Evolutionary conservation across 2,797 vertebrate species (phyloP), one percentile per base, ranked within the genome.

Genomic region (Selene dorsalis): DNA sequence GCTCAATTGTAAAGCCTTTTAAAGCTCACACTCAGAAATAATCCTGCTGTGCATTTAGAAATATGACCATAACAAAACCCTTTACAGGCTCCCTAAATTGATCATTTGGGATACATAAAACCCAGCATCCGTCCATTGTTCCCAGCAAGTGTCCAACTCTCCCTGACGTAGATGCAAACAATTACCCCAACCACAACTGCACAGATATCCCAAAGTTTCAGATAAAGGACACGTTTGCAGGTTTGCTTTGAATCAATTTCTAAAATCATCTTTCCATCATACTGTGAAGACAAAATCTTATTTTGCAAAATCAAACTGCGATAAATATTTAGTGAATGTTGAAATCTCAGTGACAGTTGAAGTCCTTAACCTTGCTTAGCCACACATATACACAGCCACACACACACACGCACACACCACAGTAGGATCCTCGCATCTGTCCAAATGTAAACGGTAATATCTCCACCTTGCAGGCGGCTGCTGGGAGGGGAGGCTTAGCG

Each of bases 401-500:
- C 52, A 88, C 75, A 75, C n/a, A 71, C 45, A 76, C 69, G 66
- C 48, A 77, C 79, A 85, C 84, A 81, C 76, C 82, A 75, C 73
- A 80, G 85, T 86, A 43, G 91, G 85, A 91, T 91, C 85, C 92
- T 88, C 10, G 57, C 91, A 93, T 94, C 93, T 94, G 91, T 93
- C 92, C 91, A 91, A 92, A 91, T 92, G 87, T 88, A 89, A 94
- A 90, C 83, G 69, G 88, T 92, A 94, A 93, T 96, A 95, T 95
- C 94, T 94, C 85, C 90, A 89, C 89, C 91, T 94, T 91, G 94
- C 94, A 95, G 94, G 92, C 91, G 77, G 89, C 86, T 86, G 86
- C 39, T 55, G 80, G 89, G 89, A 86, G 88, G 86, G 81, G 86
- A 87, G 90, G 92, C 92, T 94, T 94, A 93, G 88, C 73, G 74